Base-by-base conservation (phyloP, 2,888 invertebrate genomes). In the Strigamia crassipes region DNA sequence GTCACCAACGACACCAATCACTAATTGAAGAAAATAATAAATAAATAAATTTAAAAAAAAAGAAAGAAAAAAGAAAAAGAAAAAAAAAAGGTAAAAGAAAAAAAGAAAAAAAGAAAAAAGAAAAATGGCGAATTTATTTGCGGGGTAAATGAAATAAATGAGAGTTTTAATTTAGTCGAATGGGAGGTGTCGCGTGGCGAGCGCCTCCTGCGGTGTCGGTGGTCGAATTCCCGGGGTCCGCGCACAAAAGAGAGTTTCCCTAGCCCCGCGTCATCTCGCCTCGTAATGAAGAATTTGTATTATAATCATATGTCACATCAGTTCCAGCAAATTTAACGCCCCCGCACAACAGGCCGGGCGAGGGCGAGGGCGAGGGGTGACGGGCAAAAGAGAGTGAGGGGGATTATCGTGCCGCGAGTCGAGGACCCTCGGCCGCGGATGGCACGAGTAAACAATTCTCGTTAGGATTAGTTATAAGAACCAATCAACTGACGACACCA, bases 281-380 rank as follows among this genome's bases (percentile, higher is more conserved):
- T n/a, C 27, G 23, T 80, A 80, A 80, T 80, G 80, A 80, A 61
- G 80, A 80, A 80, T 80, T 80, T 80, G 56, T 80, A 80, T 80
- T 80, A 80, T 80, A 80, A 80, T 80, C 80, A 80, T 80, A 80
- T 80, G 80, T 80, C 80, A 80, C 41, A 61, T 61, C 78, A 27
- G 80, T 80, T 80, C 51, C 80, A 38, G 41, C 80, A 27, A 80
- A 80, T 80, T 80, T 80, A 80, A 80, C 80, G 80, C 56, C 42
- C 23, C 78, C 31, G 78, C 31, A 78, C 9, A 38, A 27, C 34
- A 31, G 12, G 78, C 38, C 15, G 31, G 15, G 31, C 3, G 73
- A 31, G 15, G 8, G 73, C 3, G 13, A 18, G 73, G 8, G 73
- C 18, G 73, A 18, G 78, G 78, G 78, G 78, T 31, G 38, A 78